Evolutionary conservation across 1,140 invertebrate species (phyloP), one percentile per base, ranked within the genome.

Genomic region (Drosophila setifemur): DNA sequence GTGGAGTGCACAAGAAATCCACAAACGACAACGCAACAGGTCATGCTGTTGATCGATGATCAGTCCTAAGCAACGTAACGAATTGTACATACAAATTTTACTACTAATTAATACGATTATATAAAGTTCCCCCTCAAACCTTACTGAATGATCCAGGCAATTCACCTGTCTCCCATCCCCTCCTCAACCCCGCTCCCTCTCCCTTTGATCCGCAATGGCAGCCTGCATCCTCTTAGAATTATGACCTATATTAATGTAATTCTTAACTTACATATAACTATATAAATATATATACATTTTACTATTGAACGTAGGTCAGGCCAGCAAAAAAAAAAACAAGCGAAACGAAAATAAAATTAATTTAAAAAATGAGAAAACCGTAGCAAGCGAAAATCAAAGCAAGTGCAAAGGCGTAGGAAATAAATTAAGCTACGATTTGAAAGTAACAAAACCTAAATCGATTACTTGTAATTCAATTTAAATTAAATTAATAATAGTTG

Each of bases 1-100:
- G 94, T 96, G 29, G 95, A 96, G 88, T 97, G 96, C 90, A 94
- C 95, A 16, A 92, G 94, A 33, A 89, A 88, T 88, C 89, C 89
- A 67, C 91, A 92, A 63, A 68, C 90, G 33, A 77, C 90, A 57
- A 91, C 92, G 77, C 93, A 94, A 85, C 93, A 93, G 50, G 94
- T 94, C 54, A 94, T 94, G 94, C 89, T 94, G 14, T 93, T 94
- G 57, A 93, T 94, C 19, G 94, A 94, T 77, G 92, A 92, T 73
- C 92, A 91, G 88, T 89, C 88, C 88, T 89, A 89, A 89, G 73
- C 76, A 73, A 89, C 79, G 47, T 86, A 86, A 86, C 72, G 81
- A 86, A 87, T 67, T 86, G 81, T 86, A 86, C 63, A 86, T 86
- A 86, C 67, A 86, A 81, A 81, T 86, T 87, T 87, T 86, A 86